Evolutionary conservation across 2,888 invertebrate genomes (phyloP).

Genomic region (Orchesella flavescens): DNA sequence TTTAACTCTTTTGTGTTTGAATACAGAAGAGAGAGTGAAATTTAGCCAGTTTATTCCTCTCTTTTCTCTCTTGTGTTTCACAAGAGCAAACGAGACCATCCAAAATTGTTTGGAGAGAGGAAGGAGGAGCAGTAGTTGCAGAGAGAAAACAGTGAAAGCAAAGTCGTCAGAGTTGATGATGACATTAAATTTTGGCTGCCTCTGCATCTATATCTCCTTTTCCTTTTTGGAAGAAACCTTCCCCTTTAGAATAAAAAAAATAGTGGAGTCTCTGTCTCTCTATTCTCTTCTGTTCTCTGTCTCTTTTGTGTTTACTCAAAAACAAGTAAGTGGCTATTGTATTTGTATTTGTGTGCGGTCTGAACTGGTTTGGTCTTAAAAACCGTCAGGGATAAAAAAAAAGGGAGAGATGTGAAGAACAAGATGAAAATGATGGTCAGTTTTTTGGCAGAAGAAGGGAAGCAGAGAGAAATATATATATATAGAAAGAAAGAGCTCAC

Average conservation of each 20-base stretch:
- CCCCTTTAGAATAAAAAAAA: background rate
- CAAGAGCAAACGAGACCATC: no score
- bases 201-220: background rate
- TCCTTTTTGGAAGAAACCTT: background rate
- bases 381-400: background rate
- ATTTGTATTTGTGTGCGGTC: constrained; percentile 4
- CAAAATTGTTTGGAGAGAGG: constrained; percentile 18
- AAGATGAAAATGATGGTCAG: constrained; percentile 32
- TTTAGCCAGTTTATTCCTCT: constrained; percentile 34
- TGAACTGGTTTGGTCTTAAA: background rate
- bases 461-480: background rate
- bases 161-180: constrained; percentile 65
- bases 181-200: constrained; percentile 65
- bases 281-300: background rate
- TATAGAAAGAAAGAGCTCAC: no score
- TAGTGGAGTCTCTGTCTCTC: no score
- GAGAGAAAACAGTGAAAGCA: constrained; percentile 60
- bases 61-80: constrained; percentile 19
- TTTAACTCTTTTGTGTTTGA: constrained; percentile 52
- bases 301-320: constrained; percentile 13
- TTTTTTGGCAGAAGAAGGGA: background rate
- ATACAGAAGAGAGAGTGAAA: constrained; percentile 53
- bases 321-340: background rate
- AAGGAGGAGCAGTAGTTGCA: no score
- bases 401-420: constrained; percentile 9